phyloP scores from a whole-genome alignment of 2,113 vertebrate genomes.

The Dermatemys mawii region DNA sequence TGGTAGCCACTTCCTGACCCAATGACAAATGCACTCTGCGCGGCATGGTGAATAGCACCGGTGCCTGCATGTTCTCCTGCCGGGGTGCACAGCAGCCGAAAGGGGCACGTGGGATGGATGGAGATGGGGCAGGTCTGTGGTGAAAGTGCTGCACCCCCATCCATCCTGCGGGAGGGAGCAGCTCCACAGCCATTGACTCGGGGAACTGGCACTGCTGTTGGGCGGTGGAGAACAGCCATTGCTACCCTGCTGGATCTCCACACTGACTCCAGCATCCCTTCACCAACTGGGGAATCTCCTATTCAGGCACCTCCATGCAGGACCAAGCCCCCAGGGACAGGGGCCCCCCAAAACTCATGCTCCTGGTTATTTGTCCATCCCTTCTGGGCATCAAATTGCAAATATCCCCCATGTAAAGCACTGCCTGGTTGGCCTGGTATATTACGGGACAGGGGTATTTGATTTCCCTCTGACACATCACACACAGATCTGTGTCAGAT shows the following conservation, averaged over 20 bases:
- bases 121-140: too few relatives aligned
- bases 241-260: background rate
- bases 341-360: background rate
- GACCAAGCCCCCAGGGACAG: background rate
- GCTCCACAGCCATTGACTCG: too few relatives aligned
- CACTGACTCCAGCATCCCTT: background rate
- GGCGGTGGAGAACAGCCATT: background rate
- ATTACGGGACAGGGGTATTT: background rate
- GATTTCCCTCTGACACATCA: background rate
- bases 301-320: background rate
- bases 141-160: too few relatives aligned
- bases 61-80: too few relatives aligned
- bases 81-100: too few relatives aligned
- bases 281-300: background rate
- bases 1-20: background rate
- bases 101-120: too few relatives aligned
- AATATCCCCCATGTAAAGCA: background rate
- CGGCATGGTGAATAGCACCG: background rate
- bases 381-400: background rate
- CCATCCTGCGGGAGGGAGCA: too few relatives aligned
- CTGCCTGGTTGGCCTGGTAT: background rate
- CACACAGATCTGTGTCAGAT: background rate
- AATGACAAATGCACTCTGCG: too few relatives aligned
- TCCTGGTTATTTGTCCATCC: background rate
- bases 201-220: too few relatives aligned